Conservation (phyloP, 2,797 vertebrate genomes). For the Holocentrus rufus region DNA sequence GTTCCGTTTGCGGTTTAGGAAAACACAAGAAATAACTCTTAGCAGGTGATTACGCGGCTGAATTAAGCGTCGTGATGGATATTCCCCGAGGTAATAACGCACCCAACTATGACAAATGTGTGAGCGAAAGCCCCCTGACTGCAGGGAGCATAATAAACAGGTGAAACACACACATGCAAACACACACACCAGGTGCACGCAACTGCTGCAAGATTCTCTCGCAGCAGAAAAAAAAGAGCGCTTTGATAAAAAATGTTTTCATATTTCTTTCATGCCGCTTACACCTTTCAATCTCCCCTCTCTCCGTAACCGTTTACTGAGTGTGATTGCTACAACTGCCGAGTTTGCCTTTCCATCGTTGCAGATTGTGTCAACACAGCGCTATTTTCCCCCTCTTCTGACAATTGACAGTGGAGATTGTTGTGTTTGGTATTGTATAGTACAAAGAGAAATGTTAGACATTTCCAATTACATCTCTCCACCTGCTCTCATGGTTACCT, state of each 20-base stretch:
- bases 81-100: conserved; percentile 62
- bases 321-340: conserved; percentile 18
- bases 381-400: conserved; percentile 1
- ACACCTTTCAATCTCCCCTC: background rate
- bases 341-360: conserved; percentile 11
- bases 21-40: conserved; percentile 60
- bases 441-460: conserved; percentile 31
- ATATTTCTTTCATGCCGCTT: conserved; percentile 28
- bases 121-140: conserved; percentile 24
- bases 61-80: conserved; percentile 69
- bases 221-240: conserved; percentile 2
- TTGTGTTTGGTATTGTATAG: conserved; percentile 24
- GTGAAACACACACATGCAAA: conserved; percentile 27
- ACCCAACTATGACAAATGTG: conserved; percentile 61
- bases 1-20: conserved; percentile 60
- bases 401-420: conserved; percentile 30
- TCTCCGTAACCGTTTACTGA: conserved; percentile 12
- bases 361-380: conserved; percentile 18
- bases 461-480: conserved; percentile 41
- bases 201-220: conserved; percentile 8
- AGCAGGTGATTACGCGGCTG: conserved; percentile 69
- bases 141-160: conserved; percentile 44
- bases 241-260: conserved; percentile 25
- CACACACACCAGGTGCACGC: conserved; percentile 4
- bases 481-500: background rate